phyloP scores from a whole-genome alignment of 2,888 invertebrate genomes.

The Coelopa pilipes region DNA sequence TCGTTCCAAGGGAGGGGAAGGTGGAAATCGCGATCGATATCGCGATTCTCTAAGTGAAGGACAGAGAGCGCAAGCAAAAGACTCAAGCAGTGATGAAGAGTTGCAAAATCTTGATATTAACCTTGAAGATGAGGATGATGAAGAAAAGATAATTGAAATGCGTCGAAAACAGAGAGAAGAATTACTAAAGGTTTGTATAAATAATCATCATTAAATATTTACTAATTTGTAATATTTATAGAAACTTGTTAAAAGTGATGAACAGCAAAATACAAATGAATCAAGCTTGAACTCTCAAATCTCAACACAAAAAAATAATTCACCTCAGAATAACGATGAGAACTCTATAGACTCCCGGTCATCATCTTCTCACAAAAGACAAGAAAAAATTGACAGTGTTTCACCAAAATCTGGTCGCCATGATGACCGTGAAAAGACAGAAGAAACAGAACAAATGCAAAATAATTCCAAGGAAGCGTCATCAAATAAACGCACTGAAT shows the following conservation, averaged over 20 bases:
- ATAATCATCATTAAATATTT: background rate
- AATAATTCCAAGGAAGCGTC: conserved; percentile 48
- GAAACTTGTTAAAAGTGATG: conserved; percentile 38
- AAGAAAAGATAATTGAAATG: conserved; percentile 91
- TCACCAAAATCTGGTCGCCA: background rate
- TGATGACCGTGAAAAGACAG: background rate
- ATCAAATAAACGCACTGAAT: conserved; percentile 71
- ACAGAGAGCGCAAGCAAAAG: conserved; percentile 74
- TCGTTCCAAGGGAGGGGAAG: conserved; percentile 62
- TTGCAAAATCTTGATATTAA: conserved; percentile 77
- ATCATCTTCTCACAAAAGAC: conserved; percentile 19
- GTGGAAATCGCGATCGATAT: conserved; percentile 70
- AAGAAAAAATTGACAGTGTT: background rate
- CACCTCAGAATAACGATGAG: background rate
- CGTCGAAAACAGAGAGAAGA: conserved; percentile 89
- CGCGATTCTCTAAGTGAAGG: conserved; percentile 84
- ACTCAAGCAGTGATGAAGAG: conserved; percentile 73
- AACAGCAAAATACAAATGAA: conserved; percentile 26
- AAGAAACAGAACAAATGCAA: conserved; percentile 42
- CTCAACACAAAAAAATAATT: conserved; percentile 2
- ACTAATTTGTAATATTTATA: background rate
- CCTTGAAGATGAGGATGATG: conserved; percentile 90
- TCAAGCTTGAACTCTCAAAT: background rate
- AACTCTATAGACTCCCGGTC: conserved; percentile 16
- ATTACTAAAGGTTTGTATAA: conserved; percentile 76